phyloP scores from a whole-genome alignment of 2,888 invertebrate species.

The Sturmia bella region DNA sequence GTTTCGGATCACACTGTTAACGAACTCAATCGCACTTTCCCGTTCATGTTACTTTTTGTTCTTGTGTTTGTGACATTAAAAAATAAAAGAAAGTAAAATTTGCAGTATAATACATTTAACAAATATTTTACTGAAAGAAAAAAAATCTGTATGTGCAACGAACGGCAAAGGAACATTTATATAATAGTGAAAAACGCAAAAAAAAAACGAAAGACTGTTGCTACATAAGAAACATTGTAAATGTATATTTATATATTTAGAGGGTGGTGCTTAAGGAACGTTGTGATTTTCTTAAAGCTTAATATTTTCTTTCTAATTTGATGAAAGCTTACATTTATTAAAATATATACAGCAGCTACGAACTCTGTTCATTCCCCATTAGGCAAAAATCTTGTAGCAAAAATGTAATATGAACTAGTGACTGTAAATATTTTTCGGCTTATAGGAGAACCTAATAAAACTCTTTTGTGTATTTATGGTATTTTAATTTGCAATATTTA shows the following conservation, averaged over 20 bases:
- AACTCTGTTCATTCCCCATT: too few relatives aligned
- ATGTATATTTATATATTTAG: not conserved
- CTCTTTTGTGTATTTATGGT: too few relatives aligned
- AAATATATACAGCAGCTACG: too few relatives aligned
- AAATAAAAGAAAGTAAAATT: slow-evolving; percentile 62
- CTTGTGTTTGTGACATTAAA: slow-evolving; percentile 44
- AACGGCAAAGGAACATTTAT: slow-evolving; percentile 1
- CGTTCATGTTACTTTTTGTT: not conserved
- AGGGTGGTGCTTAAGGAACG: too few relatives aligned
- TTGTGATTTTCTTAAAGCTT: too few relatives aligned
- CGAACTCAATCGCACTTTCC: not conserved
- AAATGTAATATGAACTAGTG: too few relatives aligned
- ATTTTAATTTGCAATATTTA: too few relatives aligned
- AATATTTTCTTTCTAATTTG: too few relatives aligned
- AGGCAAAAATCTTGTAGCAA: too few relatives aligned
- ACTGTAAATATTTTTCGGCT: too few relatives aligned
- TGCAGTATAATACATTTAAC: slow-evolving; percentile 31
- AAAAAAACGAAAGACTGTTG: slow-evolving; percentile 14
- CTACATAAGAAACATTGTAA: slow-evolving; percentile 1
- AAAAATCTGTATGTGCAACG: slow-evolving; percentile 4
- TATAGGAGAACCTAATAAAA: too few relatives aligned
- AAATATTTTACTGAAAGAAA: slow-evolving; percentile 18
- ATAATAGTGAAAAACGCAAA: slow-evolving; percentile 14
- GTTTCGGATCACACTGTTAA: not conserved
- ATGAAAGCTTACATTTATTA: too few relatives aligned